Percentiles rank a stretch among this genome's conserved stretches.
Evolutionary conservation across 1,140 invertebrate genomes (phyloP).

Genomic region (Formica selysi): DNA sequence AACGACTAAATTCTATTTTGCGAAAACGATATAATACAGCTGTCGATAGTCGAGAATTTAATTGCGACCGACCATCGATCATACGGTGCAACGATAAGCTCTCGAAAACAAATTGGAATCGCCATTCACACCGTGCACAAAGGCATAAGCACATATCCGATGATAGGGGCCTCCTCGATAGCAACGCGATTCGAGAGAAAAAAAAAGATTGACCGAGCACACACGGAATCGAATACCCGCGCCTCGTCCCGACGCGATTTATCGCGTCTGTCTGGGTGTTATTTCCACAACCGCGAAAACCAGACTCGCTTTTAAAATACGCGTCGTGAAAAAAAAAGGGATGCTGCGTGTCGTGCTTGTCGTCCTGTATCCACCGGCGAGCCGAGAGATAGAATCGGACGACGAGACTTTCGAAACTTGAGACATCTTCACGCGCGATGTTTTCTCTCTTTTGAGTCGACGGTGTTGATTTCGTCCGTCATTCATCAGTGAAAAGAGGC

Average conservation of each 20-base stretch:
- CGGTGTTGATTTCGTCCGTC: conserved; percentile 39
- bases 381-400: conserved; percentile 5
- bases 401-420: conserved; percentile 36
- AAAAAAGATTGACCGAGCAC: not conserved
- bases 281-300: conserved; percentile 62
- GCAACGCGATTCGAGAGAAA: not conserved
- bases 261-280: conserved; percentile 37
- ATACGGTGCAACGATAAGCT: conserved; percentile 71
- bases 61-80: conserved; percentile 69
- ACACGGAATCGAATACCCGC: conserved; percentile 26
- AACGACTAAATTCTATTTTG: not conserved
- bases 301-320: conserved; percentile 17
- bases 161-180: not conserved
- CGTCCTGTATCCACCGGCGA: not conserved
- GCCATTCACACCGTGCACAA: conserved; percentile 73
- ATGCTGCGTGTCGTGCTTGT: no score
- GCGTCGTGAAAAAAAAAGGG: not conserved
- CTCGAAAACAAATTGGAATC: conserved; percentile 79
- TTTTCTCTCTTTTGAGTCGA: not conserved
- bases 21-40: not conserved
- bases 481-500: conserved; percentile 1
- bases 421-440: conserved; percentile 19
- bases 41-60: conserved; percentile 49
- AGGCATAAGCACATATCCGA: not conserved
- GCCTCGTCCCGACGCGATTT: conserved; percentile 50